Conservation (phyloP, 2,888 invertebrate species). For the Callinectes sapidus region DNA sequence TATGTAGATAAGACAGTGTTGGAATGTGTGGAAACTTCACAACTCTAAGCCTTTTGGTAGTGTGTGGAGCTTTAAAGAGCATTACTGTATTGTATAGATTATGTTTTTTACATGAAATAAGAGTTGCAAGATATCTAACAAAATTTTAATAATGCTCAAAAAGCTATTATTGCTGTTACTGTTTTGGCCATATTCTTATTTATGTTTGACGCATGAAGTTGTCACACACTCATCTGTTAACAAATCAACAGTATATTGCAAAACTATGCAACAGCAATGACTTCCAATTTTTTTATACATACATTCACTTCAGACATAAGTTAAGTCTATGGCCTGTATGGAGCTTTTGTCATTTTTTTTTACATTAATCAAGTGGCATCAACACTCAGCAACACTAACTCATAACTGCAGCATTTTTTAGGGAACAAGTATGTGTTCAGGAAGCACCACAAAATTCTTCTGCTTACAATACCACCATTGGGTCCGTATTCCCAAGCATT, state of each 20-base stretch:
- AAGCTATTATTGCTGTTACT: conserved; percentile 30
- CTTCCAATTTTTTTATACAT: conserved; percentile 28
- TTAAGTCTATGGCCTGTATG: conserved; percentile 42
- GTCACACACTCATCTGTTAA: conserved; percentile 11
- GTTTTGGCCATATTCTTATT: conserved; percentile 36
- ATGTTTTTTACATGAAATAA: conserved; percentile 22
- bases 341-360: conserved; percentile 35
- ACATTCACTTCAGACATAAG: conserved; percentile 13
- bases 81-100: conserved; percentile 36
- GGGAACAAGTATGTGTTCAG: conserved; percentile 30
- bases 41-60: conserved; percentile 7
- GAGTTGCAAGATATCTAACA: conserved; percentile 18
- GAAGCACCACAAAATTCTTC: not conserved
- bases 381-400: conserved; percentile 30
- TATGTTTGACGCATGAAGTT: conserved; percentile 15
- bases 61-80: conserved; percentile 13
- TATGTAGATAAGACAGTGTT: conserved; percentile 35
- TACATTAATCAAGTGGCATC: conserved; percentile 24
- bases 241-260: not conserved
- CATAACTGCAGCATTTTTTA: not conserved
- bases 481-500: too few species aligned
- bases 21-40: conserved; percentile 38
- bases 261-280: conserved; percentile 25
- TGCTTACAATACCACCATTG: not conserved
- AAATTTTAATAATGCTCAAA: conserved; percentile 37